phyloP scores from a whole-genome alignment of 1,140 invertebrate genomes.

The Orius insidiosus region DNA sequence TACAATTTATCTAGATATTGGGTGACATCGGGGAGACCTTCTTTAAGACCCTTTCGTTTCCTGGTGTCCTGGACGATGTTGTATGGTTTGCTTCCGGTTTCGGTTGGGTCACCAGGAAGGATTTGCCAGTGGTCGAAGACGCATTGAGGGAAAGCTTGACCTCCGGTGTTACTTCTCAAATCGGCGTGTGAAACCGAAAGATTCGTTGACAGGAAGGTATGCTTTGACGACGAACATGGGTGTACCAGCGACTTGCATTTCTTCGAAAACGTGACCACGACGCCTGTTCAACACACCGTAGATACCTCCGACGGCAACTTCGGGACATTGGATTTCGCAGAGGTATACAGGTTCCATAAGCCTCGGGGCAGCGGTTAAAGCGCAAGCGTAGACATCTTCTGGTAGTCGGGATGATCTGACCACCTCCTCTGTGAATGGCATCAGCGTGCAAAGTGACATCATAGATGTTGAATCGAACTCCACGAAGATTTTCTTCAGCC shows the following conservation, averaged over 20 bases:
- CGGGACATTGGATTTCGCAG: constrained; percentile 96
- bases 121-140: constrained; percentile 99
- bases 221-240: constrained; percentile 99
- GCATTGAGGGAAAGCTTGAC: constrained; percentile 99
- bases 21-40: constrained; percentile 80
- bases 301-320: constrained; percentile 87
- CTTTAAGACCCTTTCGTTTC: constrained; percentile 98
- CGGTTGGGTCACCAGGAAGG: constrained; percentile 84
- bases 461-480: constrained; percentile 94
- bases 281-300: constrained; percentile 92
- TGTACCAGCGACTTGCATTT: constrained; percentile 80
- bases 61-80: constrained; percentile 83
- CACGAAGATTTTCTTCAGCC: constrained; percentile 96
- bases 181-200: constrained; percentile 98
- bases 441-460: constrained; percentile 99
- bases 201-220: constrained; percentile 96
- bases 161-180: constrained; percentile 93
- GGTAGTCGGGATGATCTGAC: constrained; percentile 99
- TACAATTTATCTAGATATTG: constrained; percentile 92
- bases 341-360: constrained; percentile 98
- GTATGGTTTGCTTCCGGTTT: constrained; percentile 60
- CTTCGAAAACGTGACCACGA: constrained; percentile 92
- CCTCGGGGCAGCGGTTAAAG: constrained; percentile 79
- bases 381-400: constrained; percentile 90
- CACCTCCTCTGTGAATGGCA: constrained; percentile 99